Evolutionary conservation across 2,797 vertebrate species (phyloP), one percentile per base, ranked within the genome.

Genomic region (Chloroceryle inda): DNA sequence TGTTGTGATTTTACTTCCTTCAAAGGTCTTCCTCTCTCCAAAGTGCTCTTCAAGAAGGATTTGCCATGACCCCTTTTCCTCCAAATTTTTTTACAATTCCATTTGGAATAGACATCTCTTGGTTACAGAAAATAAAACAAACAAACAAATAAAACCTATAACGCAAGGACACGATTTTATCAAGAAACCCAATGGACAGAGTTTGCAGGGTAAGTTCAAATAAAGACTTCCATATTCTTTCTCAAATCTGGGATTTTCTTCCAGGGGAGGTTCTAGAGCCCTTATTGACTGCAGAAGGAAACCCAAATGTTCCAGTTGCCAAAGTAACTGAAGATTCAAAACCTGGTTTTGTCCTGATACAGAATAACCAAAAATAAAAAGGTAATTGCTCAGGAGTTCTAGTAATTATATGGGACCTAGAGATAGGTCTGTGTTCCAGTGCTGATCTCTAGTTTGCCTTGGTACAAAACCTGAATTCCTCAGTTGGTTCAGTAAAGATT

Each of bases 61-160:
- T 88, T 89, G 27, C 7, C 10, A 7, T 14, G 6, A 16, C 17
- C 49, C 33, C 20, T 55, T 92, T 76, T 55, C 12, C 35, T 66
- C n/a, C 66, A 69, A 24, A 6, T 9, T 63, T 89, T 74, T 74
- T 77, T 33, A 19, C 6, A 21, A n/a, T 47, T 13, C 2, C n/a
- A 44, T 88, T 78, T 75, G 58, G 20, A 40, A 52, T 2, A 37
- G 22, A 8, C 24, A 52, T 4, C 29, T 55, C 37, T 86, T 68
- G 16, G 20, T 87, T 77, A 61, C 17, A 73, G 55, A 50, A 76
- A 74, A 88, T 16, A 56, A 80, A 49, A 7, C 13, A 68, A 76
- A 18, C 11, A 68, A 1, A 40, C 13, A 40, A 40, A 38, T 11
- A 37, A 37, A 37, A 14, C 0, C 1, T n/a, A 8, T 33, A 45